Evolutionary conservation across 1,140 invertebrate genomes (phyloP), one percentile per base, ranked within the genome.

Genomic region (Heterodera carotae): DNA sequence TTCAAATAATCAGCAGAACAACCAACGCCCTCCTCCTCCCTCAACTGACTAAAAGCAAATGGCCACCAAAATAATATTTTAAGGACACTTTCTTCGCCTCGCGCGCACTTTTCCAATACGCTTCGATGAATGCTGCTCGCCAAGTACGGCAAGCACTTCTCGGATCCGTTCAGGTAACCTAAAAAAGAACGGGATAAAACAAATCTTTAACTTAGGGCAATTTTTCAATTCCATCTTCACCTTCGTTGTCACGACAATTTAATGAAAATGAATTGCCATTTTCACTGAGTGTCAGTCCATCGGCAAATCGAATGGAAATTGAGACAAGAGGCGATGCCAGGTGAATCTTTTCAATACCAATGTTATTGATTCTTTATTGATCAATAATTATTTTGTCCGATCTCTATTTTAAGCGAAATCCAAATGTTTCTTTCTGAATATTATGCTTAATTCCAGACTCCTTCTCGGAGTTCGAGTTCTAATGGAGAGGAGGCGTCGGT

Each of bases 61-160:
- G n/a, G n/a, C n/a, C n/a, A n/a, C n/a, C n/a, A n/a, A n/a, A n/a
- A n/a, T n/a, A n/a, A n/a, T n/a, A n/a, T n/a, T 43, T 43, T 8
- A 59, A 81, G 80, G 81, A 84, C 68, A 84, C 81, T 25, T 82
- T 80, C 39, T 82, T 82, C 73, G 81, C 81, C 22, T 34, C 56
- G n/a, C 34, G 76, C 15, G 78, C 81, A 1, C 62, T 79, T 22
- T 79, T 69, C 67, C 62, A 69, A 39, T 79, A 66, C 39, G 56
- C 53, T 62, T 59, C 64, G n/a, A 56, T 62, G 33, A 62, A 74
- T 34, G 72, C 72, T 1, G 39, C 43, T 27, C 56, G 69, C 15
- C 78, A 80, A 39, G 43, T 81, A 2, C 36, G n/a, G 1, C 43
- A 81, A 10, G 69, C 66, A 34, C 64, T 69, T 10, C 60, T 36